Conservation (phyloP, 2,797 vertebrate genomes). For the Micropoecilia bifurca region DNA sequence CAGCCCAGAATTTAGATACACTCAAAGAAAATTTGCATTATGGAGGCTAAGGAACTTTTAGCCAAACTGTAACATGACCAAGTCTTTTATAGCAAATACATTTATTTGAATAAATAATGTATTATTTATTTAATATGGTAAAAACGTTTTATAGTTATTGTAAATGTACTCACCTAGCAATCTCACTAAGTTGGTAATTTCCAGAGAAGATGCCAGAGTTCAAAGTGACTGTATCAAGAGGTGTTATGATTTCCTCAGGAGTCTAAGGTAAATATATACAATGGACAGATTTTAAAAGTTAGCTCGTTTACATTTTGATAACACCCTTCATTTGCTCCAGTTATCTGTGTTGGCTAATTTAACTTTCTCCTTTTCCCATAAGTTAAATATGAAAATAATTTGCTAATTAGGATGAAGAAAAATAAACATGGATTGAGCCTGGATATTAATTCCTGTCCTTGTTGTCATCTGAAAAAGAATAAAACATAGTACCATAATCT, state of each 20-base stretch:
- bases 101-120: too few relatives aligned
- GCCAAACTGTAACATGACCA: too few relatives aligned
- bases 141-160: not conserved
- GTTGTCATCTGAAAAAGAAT: not conserved
- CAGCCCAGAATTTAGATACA: too few relatives aligned
- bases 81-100: too few relatives aligned
- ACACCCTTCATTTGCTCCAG: not conserved
- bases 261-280: slow-evolving; percentile 55
- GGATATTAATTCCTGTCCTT: not conserved
- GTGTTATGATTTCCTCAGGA: slow-evolving; percentile 67
- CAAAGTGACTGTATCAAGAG: slow-evolving; percentile 40
- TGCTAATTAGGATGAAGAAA: not conserved
- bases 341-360: not conserved
- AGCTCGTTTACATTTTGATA: not conserved
- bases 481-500: slow-evolving; percentile 69
- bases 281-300: not conserved
- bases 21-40: too few relatives aligned
- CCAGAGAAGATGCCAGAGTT: slow-evolving; percentile 59
- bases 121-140: too few relatives aligned
- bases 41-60: too few relatives aligned
- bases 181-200: slow-evolving; percentile 58
- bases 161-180: slow-evolving; percentile 68
- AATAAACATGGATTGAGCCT: not conserved
- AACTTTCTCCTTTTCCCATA: not conserved
- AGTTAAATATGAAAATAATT: not conserved